Evolutionary conservation across 2,888 invertebrate genomes (phyloP).

Genomic region (Anthophora plumipes): DNA sequence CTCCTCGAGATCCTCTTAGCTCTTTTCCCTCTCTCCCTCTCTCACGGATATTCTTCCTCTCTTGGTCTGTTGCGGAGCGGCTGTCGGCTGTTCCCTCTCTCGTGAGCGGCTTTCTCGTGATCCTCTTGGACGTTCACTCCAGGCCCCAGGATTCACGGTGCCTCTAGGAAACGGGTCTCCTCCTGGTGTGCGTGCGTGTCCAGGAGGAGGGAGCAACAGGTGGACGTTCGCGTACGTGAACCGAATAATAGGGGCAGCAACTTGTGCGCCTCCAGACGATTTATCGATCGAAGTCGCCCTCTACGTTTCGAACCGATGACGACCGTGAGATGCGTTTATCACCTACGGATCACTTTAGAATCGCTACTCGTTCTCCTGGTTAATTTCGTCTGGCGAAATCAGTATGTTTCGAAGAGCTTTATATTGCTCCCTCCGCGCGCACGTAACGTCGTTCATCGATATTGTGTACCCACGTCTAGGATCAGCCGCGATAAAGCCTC

Average conservation of each 20-base stretch:
- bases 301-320: not conserved
- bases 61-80: slow-evolving; percentile 8
- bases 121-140: slow-evolving; percentile 44
- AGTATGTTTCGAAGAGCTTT: no score
- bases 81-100: slow-evolving; percentile 30
- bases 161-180: slow-evolving; percentile 64
- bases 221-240: slow-evolving; percentile 71
- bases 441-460: not conserved
- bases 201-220: slow-evolving; percentile 77
- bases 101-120: slow-evolving; percentile 30
- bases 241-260: slow-evolving; percentile 66
- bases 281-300: slow-evolving; percentile 33
- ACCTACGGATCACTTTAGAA: no score
- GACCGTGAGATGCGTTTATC: not conserved
- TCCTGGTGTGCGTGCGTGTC: slow-evolving; percentile 48
- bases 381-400: no score
- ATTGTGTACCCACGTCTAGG: not conserved
- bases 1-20: slow-evolving; percentile 36
- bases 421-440: no score
- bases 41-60: slow-evolving; percentile 37
- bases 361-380: not conserved
- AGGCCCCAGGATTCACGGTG: slow-evolving; percentile 54
- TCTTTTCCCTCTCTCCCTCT: slow-evolving; percentile 33
- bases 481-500: not conserved
- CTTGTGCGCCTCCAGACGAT: slow-evolving; percentile 22